These are phyloP conservation scores for Geotrypetes seraphini DNA, from an alignment of 2,797 vertebrate species.

Conservation along the genomic window DNA sequence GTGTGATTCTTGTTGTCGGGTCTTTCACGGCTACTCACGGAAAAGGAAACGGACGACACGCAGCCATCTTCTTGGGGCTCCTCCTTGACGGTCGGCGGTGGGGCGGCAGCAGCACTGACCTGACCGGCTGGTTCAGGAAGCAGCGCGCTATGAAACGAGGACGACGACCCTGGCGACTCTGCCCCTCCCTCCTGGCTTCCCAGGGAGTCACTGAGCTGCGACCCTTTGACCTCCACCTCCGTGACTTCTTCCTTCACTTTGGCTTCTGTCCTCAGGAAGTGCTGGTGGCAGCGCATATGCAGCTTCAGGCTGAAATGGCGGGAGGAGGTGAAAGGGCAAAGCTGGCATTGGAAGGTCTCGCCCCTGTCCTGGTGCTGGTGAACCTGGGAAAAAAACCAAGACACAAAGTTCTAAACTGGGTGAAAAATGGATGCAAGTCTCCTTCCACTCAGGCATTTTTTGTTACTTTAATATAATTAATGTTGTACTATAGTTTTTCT, in stretches of 20 bases:
- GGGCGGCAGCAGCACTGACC: constrained; percentile 40
- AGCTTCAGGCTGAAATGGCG: constrained; percentile 99
- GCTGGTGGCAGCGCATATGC: constrained; percentile 98
- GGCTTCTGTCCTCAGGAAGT: constrained; percentile 90
- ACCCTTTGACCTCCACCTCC: constrained; percentile 82
- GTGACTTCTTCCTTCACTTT: constrained; percentile 94
- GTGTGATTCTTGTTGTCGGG: constrained; percentile 63
- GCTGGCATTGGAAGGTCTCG: constrained; percentile 96
- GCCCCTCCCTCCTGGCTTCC: constrained; percentile 57
- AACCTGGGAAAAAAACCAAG: constrained; percentile 61
- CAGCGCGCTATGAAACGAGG: constrained; percentile 50
- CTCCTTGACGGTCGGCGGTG: constrained; percentile 81
- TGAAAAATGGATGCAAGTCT: too few relatives aligned
- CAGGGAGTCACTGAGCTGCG: constrained; percentile 66
- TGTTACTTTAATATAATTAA: too few relatives aligned
- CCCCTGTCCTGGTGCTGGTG: constrained; percentile 98
- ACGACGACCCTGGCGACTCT: constrained; percentile 54
- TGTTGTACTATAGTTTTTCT: too few relatives aligned
- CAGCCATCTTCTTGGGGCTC: constrained; percentile 83
- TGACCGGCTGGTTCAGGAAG: constrained; percentile 68
- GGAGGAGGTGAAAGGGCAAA: constrained; percentile 96
- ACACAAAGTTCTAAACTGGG: too few relatives aligned
- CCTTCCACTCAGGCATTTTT: too few relatives aligned
- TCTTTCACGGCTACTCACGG: constrained; percentile 72
- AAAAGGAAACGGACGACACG: constrained; percentile 70